Evolutionary conservation across 2,888 invertebrate genomes (phyloP).

Genomic region (Drosophila subsilvestris): DNA sequence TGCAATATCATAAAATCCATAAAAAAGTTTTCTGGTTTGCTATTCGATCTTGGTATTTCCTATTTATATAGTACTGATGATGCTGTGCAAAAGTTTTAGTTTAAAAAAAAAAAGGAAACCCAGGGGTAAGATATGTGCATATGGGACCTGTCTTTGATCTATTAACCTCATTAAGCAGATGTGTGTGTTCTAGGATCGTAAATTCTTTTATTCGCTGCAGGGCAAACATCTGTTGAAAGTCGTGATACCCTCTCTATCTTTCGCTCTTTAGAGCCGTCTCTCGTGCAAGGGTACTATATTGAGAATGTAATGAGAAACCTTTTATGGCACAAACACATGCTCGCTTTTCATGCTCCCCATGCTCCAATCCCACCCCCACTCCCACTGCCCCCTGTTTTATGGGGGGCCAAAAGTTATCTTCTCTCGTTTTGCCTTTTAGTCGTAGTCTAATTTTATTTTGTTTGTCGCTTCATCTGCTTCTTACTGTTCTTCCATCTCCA

Average conservation of each 20-base stretch:
- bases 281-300: neutral
- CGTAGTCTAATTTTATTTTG: conserved; percentile 73
- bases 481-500: conserved; percentile 6
- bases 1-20: no score
- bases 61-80: no score
- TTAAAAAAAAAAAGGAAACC: no score
- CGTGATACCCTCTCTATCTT: neutral
- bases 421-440: conserved; percentile 58
- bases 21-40: no score
- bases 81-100: no score
- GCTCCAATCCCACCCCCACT: neutral
- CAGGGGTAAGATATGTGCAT: no score
- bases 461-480: conserved; percentile 56
- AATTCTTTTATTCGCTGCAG: neutral
- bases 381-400: conserved; percentile 1
- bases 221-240: neutral
- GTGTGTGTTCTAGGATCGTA: neutral
- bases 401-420: conserved; percentile 30
- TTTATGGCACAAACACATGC: conserved; percentile 76
- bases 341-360: conserved; percentile 53
- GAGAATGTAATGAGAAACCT: conserved; percentile 75
- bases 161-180: neutral
- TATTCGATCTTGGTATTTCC: no score
- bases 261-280: neutral
- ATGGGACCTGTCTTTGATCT: neutral